phyloP scores from a whole-genome alignment of 2,113 vertebrate species.

The Mus spicilegus region DNA sequence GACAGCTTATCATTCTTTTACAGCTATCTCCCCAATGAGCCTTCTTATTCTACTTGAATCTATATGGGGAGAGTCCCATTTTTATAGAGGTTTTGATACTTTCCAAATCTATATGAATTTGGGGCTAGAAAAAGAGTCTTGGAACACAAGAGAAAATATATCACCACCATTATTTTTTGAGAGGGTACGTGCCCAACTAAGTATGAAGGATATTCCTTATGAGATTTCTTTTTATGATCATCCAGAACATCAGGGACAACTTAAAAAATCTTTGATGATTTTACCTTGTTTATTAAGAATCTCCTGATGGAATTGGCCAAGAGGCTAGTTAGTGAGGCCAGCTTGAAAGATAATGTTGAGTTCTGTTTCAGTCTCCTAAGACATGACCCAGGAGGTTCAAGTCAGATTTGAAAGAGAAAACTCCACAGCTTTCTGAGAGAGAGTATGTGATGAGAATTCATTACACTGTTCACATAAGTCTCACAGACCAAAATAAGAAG shows the following conservation, averaged over 20 bases:
- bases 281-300: not conserved
- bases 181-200: not conserved
- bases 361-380: not conserved
- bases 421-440: not conserved
- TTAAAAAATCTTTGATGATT: not conserved
- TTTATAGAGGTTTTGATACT: slow-evolving; percentile 19
- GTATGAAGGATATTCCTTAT: not conserved
- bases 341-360: not conserved
- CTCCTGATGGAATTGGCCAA: not conserved
- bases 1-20: not conserved
- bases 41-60: slow-evolving; percentile 37
- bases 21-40: slow-evolving; percentile 8
- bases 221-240: not conserved
- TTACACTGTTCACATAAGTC: not conserved
- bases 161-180: not conserved
- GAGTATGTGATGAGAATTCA: not conserved
- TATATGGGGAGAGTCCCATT: not conserved
- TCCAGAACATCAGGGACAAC: not conserved
- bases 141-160: not conserved
- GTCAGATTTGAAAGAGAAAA: not conserved
- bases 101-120: slow-evolving; percentile 49
- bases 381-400: not conserved
- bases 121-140: not conserved
- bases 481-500: not conserved
- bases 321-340: not conserved